These are phyloP conservation scores for Pocillopora damicornis DNA, from an alignment of 64 coral and sea anemone genomes.

Conservation along the genomic window DNA sequence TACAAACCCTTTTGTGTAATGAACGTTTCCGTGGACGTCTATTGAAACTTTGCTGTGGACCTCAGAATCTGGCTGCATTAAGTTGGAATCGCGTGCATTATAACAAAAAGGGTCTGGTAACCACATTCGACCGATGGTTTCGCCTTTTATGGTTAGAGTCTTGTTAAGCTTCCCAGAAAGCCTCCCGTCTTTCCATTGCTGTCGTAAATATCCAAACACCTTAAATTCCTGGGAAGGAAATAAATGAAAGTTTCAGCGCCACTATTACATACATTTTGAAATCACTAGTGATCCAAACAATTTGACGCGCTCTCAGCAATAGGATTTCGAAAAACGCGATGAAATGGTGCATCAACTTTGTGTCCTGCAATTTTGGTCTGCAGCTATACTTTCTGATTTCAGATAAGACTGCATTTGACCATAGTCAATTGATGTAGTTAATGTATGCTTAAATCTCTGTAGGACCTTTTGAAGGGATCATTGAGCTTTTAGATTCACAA, in stretches of 20 bases:
- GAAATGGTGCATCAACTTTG: too few species aligned
- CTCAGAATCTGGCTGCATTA: conserved; percentile 53
- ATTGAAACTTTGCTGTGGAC: conserved; percentile 56
- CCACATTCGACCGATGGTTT: conserved; percentile 52
- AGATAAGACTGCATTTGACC: too few species aligned
- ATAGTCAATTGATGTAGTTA: too few species aligned
- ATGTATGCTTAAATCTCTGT: too few species aligned
- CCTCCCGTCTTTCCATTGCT: conserved; percentile 50
- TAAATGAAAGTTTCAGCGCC: neutral
- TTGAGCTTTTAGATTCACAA: too few species aligned
- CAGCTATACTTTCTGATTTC: too few species aligned
- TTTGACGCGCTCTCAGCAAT: too few species aligned
- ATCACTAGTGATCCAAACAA: too few species aligned
- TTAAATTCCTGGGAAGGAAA: conserved; percentile 45
- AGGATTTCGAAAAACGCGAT: too few species aligned
- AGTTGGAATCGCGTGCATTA: conserved; percentile 53
- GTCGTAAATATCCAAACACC: conserved; percentile 52
- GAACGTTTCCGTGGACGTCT: conserved; percentile 15
- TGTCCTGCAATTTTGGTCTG: too few species aligned
- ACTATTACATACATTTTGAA: too few species aligned
- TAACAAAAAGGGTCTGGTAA: conserved; percentile 60
- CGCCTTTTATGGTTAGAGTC: conserved; percentile 49
- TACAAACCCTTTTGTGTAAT: conserved; percentile 23
- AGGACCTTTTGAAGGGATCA: too few species aligned
- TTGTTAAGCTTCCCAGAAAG: conserved; percentile 18